A percentile compares a stretch with the other conserved stretches of the same genome.
phyloP scores from a whole-genome alignment of 2,888 invertebrate species.

The Pollenia griseotomentosa region DNA sequence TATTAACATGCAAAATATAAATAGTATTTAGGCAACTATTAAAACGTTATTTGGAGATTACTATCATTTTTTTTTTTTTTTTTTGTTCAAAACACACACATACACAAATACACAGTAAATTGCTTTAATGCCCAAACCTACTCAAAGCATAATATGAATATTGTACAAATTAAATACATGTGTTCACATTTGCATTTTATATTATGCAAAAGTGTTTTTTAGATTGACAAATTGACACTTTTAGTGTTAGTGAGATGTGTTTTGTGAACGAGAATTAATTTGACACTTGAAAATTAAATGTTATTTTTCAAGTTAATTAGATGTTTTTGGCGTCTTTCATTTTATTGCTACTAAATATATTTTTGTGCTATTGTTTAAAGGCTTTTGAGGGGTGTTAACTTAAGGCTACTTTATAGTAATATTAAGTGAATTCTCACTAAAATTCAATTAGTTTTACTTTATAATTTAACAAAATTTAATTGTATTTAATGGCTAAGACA shows the following conservation, averaged over 20 bases:
- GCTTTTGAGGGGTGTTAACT: slow-evolving; percentile 22
- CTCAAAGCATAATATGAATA: neutral
- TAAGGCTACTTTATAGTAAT: slow-evolving; percentile 13
- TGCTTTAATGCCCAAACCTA: too few relatives aligned
- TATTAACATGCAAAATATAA: slow-evolving; percentile 8
- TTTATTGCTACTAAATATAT: neutral
- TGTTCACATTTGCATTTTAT: slow-evolving; percentile 36
- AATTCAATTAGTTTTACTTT: slow-evolving; percentile 12
- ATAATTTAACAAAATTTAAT: slow-evolving; percentile 11
- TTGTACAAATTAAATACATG: neutral
- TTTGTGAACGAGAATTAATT: slow-evolving; percentile 37
- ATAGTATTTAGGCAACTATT: neutral
- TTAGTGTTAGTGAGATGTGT: slow-evolving; percentile 70
- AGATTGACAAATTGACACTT: slow-evolving; percentile 74
- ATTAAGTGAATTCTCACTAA: slow-evolving; percentile 8
- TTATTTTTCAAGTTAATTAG: slow-evolving; percentile 57
- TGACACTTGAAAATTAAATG: slow-evolving; percentile 56
- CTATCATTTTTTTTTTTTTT: neutral
- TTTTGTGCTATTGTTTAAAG: neutral
- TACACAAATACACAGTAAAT: neutral
- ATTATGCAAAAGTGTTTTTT: slow-evolving; percentile 25
- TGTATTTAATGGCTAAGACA: neutral
- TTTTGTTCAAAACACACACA: neutral
- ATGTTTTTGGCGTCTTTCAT: slow-evolving; percentile 48
- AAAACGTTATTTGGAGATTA: neutral